Base-by-base conservation (phyloP, 2,888 invertebrate species). In the Xestia xanthographa region DNA sequence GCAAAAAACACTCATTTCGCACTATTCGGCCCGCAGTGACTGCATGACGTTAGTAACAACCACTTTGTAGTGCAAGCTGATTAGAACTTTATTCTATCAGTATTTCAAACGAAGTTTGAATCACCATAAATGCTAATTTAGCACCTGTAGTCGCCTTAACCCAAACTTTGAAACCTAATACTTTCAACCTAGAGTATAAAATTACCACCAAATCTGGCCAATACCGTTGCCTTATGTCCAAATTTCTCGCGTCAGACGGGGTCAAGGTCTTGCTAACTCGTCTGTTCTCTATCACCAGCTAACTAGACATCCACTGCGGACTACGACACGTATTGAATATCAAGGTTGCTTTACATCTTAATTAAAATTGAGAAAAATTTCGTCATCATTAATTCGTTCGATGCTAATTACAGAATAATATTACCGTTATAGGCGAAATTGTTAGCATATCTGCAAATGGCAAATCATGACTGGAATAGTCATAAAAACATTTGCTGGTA, bases 341-440 rank as follows among this genome's bases (percentile, higher is more conserved):
- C 84, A 83, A 81, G 84, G 84, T 68, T 34, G 0, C 14, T 41
- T 26, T 12, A 0, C 3, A 60, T 26, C 14, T 38, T 60, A 58
- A 71, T 76, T 60, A 38, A 41, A 68, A 56, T 76, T 73, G 45
- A 70, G 69, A 67, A 80, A 75, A 60, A 9, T 80, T 84, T 70
- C 67, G 11, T n/a, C 53, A 84, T 26, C 2, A n/a, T 41, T 20
- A 68, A 58, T 65, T 83, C 67, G 66, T 53, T 58, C 8, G n/a
- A 83, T 68, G 58, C 41, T 48, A 76, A 80, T 68, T 68, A 65
- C 41, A 66, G 56, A 0, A 53, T 62, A 26, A 56, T 29, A 77
- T 67, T 17, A 50, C 62, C 12, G 34, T 50, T 63, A 41, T 2
- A 29, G 12, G 14, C 26, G 34, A 43, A 38, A 22, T 38, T 60